Conservation (phyloP, 35 echinoderm and acorn worm species). For the Amphiura filiformis region DNA sequence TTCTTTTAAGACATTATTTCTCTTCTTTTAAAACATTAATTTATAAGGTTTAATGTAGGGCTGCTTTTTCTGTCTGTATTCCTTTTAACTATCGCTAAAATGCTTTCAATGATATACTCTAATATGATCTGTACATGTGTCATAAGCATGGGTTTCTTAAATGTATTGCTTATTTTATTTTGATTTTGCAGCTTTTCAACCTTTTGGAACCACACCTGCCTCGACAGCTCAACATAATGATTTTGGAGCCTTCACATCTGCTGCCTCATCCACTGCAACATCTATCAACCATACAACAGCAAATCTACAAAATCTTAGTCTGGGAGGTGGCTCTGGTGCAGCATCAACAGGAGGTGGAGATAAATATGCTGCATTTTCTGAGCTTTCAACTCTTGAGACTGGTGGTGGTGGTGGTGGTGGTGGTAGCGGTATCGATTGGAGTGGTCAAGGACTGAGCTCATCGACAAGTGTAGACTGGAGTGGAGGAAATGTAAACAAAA, state of each 20-base stretch:
- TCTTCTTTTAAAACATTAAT: too few relatives aligned
- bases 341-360: not conserved
- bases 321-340: not conserved
- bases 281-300: not conserved
- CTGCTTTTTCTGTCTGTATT: too few relatives aligned
- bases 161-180: not conserved
- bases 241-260: slow-evolving; percentile 7
- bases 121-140: too few relatives aligned
- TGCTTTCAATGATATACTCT: too few relatives aligned
- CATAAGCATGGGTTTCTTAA: too few relatives aligned
- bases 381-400: not conserved
- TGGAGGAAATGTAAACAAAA: not conserved
- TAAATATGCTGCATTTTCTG: not conserved
- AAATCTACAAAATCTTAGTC: not conserved
- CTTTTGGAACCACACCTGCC: not conserved
- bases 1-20: too few relatives aligned
- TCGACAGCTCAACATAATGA: not conserved
- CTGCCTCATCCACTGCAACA: not conserved
- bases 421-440: too few relatives aligned
- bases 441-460: not conserved
- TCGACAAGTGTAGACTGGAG: not conserved
- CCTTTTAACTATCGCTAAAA: too few relatives aligned
- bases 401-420: not conserved
- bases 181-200: not conserved
- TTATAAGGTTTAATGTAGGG: too few relatives aligned